Evolutionary conservation across 2,113 vertebrate genomes (phyloP), one percentile per base, ranked within the genome.

Genomic region (Amblyopsis rosae): DNA sequence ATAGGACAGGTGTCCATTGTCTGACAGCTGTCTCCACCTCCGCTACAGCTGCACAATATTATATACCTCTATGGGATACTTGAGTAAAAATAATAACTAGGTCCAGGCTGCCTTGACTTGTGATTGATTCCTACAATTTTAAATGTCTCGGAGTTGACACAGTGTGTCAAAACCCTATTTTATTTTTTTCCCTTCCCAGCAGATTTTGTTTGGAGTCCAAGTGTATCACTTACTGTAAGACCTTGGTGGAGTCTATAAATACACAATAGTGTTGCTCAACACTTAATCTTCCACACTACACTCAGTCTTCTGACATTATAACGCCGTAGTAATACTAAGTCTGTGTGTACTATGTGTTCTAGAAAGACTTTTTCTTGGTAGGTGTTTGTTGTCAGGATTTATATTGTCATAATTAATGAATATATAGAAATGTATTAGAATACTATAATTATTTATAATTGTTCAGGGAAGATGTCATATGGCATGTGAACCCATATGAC

Each of bases 11-110:
- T 59, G 48, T 67, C 53, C 57, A 64, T 58, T 13, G 3, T 60
- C 64, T 71, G 51, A 69, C 67, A 69, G 57, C 53, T 45, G 48
- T 61, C 32, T 26, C 58, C 58, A 50, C 67, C 67, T 59, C 66
- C 47, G 59, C 46, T 35, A 33, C 66, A 68, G 66, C 46, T 59
- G 56, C 66, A 68, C 13, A 57, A 19, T 26, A 32, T 67, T 35
- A 56, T 66, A 41, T 41, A 41, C 51, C 16, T 56, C 41, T 47
- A 32, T 11, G 56, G 13, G 17, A 59, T 59, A 57, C n/a, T 48
- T 47, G 45, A 33, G 56, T 50, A 7, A n/a, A 47, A 46, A 67
- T 68, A 68, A 68, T 48, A 33, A 48, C 55, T 59, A 16, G 65
- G 46, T 59, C 55, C 47, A 46, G 2, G 16, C 32, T 47, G 59